Base-by-base conservation (phyloP, 2,113 vertebrate species). In the Sardina pilchardus region DNA sequence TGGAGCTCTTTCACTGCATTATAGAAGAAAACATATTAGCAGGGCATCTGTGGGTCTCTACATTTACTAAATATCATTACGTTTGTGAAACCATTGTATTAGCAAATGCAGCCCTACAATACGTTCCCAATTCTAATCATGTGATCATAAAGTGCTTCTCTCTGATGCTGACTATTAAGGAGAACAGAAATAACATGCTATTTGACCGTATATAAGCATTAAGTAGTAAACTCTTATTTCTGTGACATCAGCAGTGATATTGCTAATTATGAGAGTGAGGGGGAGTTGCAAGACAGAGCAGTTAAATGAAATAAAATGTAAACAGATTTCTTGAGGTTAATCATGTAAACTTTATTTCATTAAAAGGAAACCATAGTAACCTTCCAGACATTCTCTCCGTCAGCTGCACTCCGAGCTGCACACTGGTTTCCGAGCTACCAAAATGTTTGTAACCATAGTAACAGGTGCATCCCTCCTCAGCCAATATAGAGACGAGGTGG, bases 391-490 rank as follows among this genome's bases (percentile, higher is more conserved):
- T 9, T 36, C 17, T 36, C 30, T 75, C 67, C 21, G 19, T 75
- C 67, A 12, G 67, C 10, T 30, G 36, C 10, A 34, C 30, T 75
- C 67, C 10, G 44, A 44, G 44, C 44, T 44, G 44, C 30, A n/a
- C 9, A 71, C n/a, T 71, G 63, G 4, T 30, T 30, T 71, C 63
- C 0, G 26, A 26, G 63, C 63, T 26, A 30, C 63, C 63, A 71
- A 63, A 63, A 63, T 71, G 63, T 71, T 71, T 71, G 63, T 71
- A 71, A 71, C 63, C 63, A 75, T 75, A 75, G 30, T 36, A 75
- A 75, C 67, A 75, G 67, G 67, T 75, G 30, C 10, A 75, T 75
- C 67, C 12, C 26, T 30, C 12, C 10, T 12, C 67, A 75, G 63
- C 63, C 63, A 26, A 26, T n/a, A 71, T 10, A 26, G 26, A 26